phyloP scores from a whole-genome alignment of 2,797 vertebrate genomes.

The Microtus obscurus region DNA sequence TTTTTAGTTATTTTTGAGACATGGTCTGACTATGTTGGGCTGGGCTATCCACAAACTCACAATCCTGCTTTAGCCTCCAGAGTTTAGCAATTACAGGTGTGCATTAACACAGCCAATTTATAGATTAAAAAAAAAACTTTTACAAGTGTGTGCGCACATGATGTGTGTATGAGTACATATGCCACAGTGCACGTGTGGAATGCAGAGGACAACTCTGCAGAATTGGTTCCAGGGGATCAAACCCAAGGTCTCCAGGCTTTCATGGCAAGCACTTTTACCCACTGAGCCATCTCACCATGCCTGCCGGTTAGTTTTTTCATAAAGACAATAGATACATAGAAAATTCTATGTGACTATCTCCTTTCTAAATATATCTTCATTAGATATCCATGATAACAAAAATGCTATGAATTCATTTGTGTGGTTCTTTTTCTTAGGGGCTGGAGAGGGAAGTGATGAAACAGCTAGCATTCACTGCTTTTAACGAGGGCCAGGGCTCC shows the following conservation, averaged over 20 bases:
- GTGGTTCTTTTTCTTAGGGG: not conserved
- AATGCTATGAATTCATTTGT: not conserved
- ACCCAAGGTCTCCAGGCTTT: not conserved
- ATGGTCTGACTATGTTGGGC: not conserved
- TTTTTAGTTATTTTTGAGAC: not conserved
- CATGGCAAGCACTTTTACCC: not conserved
- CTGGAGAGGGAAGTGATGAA: not conserved
- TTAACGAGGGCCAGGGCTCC: not conserved
- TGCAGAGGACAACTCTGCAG: not conserved
- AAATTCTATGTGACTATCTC: not conserved
- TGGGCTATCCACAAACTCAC: not conserved
- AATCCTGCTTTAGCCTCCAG: not conserved
- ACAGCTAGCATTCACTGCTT: not conserved
- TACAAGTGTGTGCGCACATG: no score
- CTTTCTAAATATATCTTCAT: not conserved
- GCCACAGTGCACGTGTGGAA: not conserved
- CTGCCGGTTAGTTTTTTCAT: not conserved
- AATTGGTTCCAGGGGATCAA: not conserved
- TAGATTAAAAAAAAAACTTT: not conserved
- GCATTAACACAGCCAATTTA: not conserved
- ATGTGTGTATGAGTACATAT: not conserved
- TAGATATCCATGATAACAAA: not conserved
- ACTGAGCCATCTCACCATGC: not conserved
- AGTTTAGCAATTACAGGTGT: not conserved
- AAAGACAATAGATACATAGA: not conserved